Evolutionary conservation across 2,888 invertebrate genomes (phyloP), one percentile per base, ranked within the genome.

Genomic region (Timema podura): DNA sequence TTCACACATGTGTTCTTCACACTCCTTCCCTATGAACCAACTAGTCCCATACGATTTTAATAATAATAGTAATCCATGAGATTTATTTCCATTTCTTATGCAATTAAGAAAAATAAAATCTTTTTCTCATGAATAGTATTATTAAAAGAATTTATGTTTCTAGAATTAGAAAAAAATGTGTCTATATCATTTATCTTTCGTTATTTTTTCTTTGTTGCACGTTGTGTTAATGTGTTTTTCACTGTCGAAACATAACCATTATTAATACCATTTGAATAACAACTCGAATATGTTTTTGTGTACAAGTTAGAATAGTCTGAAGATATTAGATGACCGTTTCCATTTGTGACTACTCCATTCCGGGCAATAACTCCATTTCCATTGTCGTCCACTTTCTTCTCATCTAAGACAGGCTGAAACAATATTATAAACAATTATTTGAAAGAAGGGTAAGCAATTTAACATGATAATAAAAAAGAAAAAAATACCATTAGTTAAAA

Each of bases 351-450:
- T 8, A 30, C 30, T 30, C 30, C 30, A 30, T 30, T 30, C 30
- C 30, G 30, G 30, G 30, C 30, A 30, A 30, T 30, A 30, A 30
- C 30, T 30, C 30, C 30, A 30, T 30, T 30, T 30, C 61, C 68
- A 10, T 67, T 72, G 47, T 69, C 68, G 30, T 59, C 48, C 10
- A 10, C 45, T 13, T 30, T 9, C 10, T 30, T 10, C 16, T 73
- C 71, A 48, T 86, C 89, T 79, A 89, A 79, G n/a, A 91, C 86
- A 74, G 90, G 88, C 90, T 90, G 84, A 2, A 83, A 81, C 49
- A 57, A 68, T 15, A 70, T 68, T 48, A 64, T 57, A 16, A 13
- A 51, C 9, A 51, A 51, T 15, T 7, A 51, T 30, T 30, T 30
- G 30, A 30, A 30, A 30, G 30, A 30, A 30, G 3, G 30, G 30